Conservation (phyloP, 2,797 vertebrate species). For the Pipistrellus kuhlii region DNA sequence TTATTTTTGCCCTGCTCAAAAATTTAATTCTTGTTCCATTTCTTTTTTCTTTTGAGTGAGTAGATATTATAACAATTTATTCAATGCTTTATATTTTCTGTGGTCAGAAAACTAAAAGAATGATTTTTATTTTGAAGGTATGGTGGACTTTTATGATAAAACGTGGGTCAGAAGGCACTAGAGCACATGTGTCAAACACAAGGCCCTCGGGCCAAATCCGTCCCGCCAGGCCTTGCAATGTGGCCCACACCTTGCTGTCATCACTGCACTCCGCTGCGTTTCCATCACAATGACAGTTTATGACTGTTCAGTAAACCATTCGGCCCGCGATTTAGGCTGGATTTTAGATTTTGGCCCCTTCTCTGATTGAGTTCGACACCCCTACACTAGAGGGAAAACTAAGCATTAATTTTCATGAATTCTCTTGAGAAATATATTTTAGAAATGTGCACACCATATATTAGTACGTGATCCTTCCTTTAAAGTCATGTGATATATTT, state of each 20-base stretch:
- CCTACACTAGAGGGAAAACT: conserved; percentile 31
- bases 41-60: neutral
- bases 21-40: neutral
- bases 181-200: too few species aligned
- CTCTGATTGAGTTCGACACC: too few species aligned
- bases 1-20: conserved; percentile 15
- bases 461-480: conserved; percentile 60
- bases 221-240: too few species aligned
- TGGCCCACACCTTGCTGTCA: too few species aligned
- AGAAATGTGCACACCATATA: conserved; percentile 29
- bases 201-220: too few species aligned
- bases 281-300: too few species aligned
- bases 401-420: conserved; percentile 57
- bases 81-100: conserved; percentile 26
- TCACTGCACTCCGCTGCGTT: too few species aligned
- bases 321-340: too few species aligned
- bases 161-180: conserved; percentile 8
- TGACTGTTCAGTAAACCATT: too few species aligned
- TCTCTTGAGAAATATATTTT: conserved; percentile 55
- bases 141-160: neutral
- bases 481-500: conserved; percentile 36
- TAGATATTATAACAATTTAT: neutral
- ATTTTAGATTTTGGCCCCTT: too few species aligned
- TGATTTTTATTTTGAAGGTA: conserved; percentile 35
- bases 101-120: neutral